phyloP scores from a whole-genome alignment of 1,140 invertebrate species.

The Aleiodes sp. region DNA sequence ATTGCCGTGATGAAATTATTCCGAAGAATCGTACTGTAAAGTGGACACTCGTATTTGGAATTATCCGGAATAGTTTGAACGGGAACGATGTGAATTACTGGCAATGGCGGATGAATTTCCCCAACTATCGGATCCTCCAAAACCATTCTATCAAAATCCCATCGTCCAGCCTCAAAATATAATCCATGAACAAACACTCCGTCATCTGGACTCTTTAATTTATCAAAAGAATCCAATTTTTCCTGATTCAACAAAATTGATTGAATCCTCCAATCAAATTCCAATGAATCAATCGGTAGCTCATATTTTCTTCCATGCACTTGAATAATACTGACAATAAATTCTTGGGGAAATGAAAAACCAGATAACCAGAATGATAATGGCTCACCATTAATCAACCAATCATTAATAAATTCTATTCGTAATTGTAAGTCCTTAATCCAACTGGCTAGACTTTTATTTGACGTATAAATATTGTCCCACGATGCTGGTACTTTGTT shows the following conservation, averaged over 20 bases:
- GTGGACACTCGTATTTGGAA: slow-evolving; percentile 77
- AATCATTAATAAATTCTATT: slow-evolving; percentile 70
- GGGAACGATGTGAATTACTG: slow-evolving; percentile 80
- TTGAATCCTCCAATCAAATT: slow-evolving; percentile 37
- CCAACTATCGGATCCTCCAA: slow-evolving; percentile 80
- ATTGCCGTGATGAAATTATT: slow-evolving; percentile 90
- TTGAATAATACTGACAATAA: slow-evolving; percentile 86
- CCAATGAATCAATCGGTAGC: slow-evolving; percentile 74
- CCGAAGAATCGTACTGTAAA: slow-evolving; percentile 87
- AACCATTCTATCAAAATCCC: slow-evolving; percentile 73
- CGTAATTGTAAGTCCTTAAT: slow-evolving; percentile 79
- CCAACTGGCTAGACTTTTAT: slow-evolving; percentile 85
- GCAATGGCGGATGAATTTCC: slow-evolving; percentile 80
- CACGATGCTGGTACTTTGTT: slow-evolving; percentile 79
- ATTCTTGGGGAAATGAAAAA: slow-evolving; percentile 91
- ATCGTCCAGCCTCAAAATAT: slow-evolving; percentile 86
- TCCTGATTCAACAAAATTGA: too few relatives aligned
- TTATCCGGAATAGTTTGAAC: slow-evolving; percentile 69
- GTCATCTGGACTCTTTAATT: slow-evolving; percentile 72
- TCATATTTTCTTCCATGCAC: slow-evolving; percentile 82
- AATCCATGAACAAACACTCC: slow-evolving; percentile 86
- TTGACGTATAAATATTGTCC: slow-evolving; percentile 80
- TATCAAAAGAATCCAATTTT: too few relatives aligned
- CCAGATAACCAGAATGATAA: slow-evolving; percentile 86
- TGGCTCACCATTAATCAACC: slow-evolving; percentile 76